Evolutionary conservation across 2,888 invertebrate genomes (phyloP), one percentile per base, ranked within the genome.

Genomic region (Epistrophe eligans): DNA sequence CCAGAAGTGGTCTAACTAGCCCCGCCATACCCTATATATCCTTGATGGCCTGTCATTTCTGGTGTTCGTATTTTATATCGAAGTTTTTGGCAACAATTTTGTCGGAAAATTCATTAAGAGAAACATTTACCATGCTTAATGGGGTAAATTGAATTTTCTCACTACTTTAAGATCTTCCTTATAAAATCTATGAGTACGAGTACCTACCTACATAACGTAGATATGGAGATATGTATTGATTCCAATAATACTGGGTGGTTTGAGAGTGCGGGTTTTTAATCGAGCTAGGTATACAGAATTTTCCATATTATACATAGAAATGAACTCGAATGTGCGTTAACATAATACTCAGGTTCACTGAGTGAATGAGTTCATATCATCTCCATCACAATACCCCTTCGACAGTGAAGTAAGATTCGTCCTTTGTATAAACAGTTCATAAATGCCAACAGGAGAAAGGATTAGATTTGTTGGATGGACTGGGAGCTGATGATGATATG

Each of bases 121-220:
- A 72, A 72, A 82, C 87, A 72, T 83, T 83, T 87, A 74, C 82
- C 82, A 72, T 83, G 74, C 76, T 58, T 76, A 83, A 87, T 87
- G 79, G 57, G 71, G 40, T 79, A 82, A 87, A 87, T 87, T 87
- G 55, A 87, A 83, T 87, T 79, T 83, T 79, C 79, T 71, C 79
- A 76, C 83, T 79, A 67, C 82, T 87, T 83, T 87, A 83, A 87
- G 85, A 74, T 57, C 76, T 43, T 74, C 45, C 67, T 45, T 28
- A 52, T 10, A 28, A 55, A 55, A 28, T 55, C 6, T 52, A 19
- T n/a, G 5, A 13, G n/a, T n/a, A 45, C 9, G 19, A 11, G 40
- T 40, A 11, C 40, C 5, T 43, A 43, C 35, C 4, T 35, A 35
- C 9, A 10, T 1, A 0, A 40, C 3, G 7, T 15, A 43, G 6